These are phyloP conservation scores for Anarhynchus alexandrinus DNA, from an alignment of 2,113 vertebrate genomes.

Conservation along the genomic window DNA sequence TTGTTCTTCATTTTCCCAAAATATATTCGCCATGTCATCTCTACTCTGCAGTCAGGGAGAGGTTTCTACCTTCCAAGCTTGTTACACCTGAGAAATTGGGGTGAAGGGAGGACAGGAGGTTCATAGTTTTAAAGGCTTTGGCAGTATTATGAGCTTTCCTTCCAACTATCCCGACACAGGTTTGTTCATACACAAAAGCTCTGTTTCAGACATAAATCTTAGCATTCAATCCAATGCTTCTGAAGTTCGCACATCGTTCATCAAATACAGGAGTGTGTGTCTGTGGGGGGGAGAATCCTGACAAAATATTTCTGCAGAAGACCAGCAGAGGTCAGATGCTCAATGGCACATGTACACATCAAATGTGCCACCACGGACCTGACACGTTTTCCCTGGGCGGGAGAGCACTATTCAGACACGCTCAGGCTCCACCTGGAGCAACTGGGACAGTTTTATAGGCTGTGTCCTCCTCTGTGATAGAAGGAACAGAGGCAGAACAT, in stretches of 20 bases:
- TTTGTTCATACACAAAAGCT: background rate
- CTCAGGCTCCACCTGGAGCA: background rate
- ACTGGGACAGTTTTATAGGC: background rate
- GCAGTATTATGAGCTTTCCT: background rate
- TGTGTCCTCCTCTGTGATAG: background rate
- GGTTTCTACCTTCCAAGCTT: background rate
- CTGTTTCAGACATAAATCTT: background rate
- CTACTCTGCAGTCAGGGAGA: background rate
- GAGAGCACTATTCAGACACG: rapidly evolving
- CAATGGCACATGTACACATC: rapidly evolving
- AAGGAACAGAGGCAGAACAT: background rate
- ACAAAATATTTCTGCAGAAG: background rate
- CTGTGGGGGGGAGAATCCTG: rapidly evolving
- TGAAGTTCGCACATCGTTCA: background rate
- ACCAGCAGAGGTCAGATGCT: background rate
- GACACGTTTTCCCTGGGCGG: rapidly evolving
- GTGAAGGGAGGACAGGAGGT: background rate
- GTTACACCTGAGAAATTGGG: background rate
- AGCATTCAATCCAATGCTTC: background rate
- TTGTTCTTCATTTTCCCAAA: background rate
- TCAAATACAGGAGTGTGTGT: background rate
- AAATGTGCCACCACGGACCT: background rate
- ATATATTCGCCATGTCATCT: background rate
- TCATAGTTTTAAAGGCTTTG: background rate
- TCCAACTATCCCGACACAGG: background rate